Evolutionary conservation across 2,888 invertebrate genomes (phyloP), one percentile per base, ranked within the genome.

Genomic region (Euplagia quadripunctaria): DNA sequence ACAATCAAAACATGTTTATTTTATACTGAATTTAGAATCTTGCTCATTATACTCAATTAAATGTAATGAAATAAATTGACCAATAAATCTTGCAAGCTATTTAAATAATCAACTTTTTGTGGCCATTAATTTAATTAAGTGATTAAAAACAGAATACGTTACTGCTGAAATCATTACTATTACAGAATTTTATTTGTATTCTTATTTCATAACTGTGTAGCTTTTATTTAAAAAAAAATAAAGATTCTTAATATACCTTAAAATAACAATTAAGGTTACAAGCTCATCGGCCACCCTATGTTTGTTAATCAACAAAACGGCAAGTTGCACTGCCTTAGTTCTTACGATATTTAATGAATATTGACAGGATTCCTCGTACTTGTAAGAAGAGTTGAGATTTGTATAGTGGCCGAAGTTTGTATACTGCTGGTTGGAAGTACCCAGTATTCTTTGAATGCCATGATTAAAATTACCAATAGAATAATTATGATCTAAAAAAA

Each of bases 1-100:
- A 64, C 74, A 65, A 74, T 75, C 17, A 70, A 73, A 71, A 73
- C 68, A 70, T 74, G 65, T 51, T 64, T 74, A 74, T 71, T 77
- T 70, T 51, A 72, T 69, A 74, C 64, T 74, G 42, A 74, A 73
- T 73, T 74, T 73, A 71, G 51, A 61, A 66, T 67, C 55, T 64
- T 64, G 72, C 17, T 63, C 46, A 58, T 75, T 20, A 52, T 73
- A 65, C 3, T 61, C 9, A 77, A 74, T 79, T 79, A 73, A 72
- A 83, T 66, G 71, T 75, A 76, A 80, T 82, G 67, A 80, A 83
- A 79, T 73, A 75, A 73, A 75, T 73, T 70, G 74, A 73, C 9
- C 58, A 70, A 74, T 81, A 81, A 75, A 79, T 76, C 9, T 52
- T 64, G 74, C 64, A 17, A 16, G 81, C 76, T 74, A 75, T 64